Percentiles rank a stretch among this genome's conserved stretches.
Evolutionary conservation across 2,888 invertebrate species (phyloP).

Genomic region (Apeira syringaria): DNA sequence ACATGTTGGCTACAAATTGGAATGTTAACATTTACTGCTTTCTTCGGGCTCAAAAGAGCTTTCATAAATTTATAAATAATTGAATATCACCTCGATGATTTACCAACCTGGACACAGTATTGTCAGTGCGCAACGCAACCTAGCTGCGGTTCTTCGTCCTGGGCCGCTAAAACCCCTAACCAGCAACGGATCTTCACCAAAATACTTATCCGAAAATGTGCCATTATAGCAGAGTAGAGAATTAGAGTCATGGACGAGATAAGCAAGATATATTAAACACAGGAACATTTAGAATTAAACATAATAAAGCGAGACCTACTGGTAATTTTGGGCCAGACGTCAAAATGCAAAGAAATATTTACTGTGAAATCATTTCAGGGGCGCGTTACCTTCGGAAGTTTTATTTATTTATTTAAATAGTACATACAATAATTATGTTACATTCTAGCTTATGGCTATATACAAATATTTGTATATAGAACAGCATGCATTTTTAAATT

Average conservation of each 20-base stretch:
- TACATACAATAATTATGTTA: too few relatives aligned
- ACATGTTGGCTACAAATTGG: too few relatives aligned
- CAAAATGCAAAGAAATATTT: conserved; percentile 4
- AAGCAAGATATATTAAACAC: conserved; percentile 22
- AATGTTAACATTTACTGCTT: too few relatives aligned
- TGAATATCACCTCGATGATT: neutral
- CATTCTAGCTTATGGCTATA: too few relatives aligned
- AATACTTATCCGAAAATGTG: conserved; percentile 49
- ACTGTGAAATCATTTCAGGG: too few relatives aligned
- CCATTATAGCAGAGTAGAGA: conserved; percentile 67
- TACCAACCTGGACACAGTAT: conserved; percentile 47
- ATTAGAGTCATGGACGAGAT: conserved; percentile 28
- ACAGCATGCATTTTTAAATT: too few relatives aligned
- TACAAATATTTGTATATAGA: too few relatives aligned
- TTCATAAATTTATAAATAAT: too few relatives aligned
- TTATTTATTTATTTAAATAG: too few relatives aligned
- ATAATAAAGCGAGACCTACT: conserved; percentile 19
- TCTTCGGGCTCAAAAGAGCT: too few relatives aligned
- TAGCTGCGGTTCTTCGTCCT: conserved; percentile 32
- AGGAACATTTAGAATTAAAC: conserved; percentile 14
- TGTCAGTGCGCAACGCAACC: conserved; percentile 52
- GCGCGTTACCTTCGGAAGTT: too few relatives aligned
- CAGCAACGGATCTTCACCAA: conserved; percentile 60
- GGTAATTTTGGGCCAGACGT: conserved; percentile 9
- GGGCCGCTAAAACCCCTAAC: conserved; percentile 37